Evolutionary conservation across 2,113 vertebrate genomes (phyloP), one percentile per base, ranked within the genome.

Genomic region (Mormoops blainvillei): DNA sequence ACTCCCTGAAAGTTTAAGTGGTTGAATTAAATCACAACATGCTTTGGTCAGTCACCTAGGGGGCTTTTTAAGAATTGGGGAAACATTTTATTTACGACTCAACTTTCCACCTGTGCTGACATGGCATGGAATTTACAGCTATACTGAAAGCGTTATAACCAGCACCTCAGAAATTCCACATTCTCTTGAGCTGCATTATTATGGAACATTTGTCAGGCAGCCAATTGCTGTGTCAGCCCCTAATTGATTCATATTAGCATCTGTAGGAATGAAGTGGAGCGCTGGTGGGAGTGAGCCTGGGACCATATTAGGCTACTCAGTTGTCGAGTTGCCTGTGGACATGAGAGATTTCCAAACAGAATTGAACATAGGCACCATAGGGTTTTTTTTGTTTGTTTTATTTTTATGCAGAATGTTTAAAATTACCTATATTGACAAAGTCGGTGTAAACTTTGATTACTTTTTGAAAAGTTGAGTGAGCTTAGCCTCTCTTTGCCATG

Each of bases 221-320:
- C 98, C 99, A 99, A 98, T 98, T 97, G 97, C 97, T 98, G 92
- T 98, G 98, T 98, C 98, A 98, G 98, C 93, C 98, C 96, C 87
- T 95, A 95, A 97, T 2, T 99, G 98, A 99, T 99, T 99, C 99
- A 99, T 97, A 98, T 98, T 95, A 98, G 98, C 98, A 99, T 99
- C 98, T 99, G 98, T 97, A 98, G 98, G 98, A 97, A 94, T 67
- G 12, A 74, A 65, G 86, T 83, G n/a, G 20, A 43, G 80, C 61
- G 88, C 82, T 70, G 54, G 87, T 74, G 74, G 86, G 50, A 24
- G 80, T 43, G 80, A 88, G 43, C 13, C 77, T 24, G 13, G 94
- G 48, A 52, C 50, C 54, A 26, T 28, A 54, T 74, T 26, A 86
- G 36, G 63, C 13, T 38, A 61, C 48, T 45, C 48, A 36, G 1